Evolutionary conservation across 1,140 invertebrate species (phyloP).

Genomic region (Charaxes varanes): DNA sequence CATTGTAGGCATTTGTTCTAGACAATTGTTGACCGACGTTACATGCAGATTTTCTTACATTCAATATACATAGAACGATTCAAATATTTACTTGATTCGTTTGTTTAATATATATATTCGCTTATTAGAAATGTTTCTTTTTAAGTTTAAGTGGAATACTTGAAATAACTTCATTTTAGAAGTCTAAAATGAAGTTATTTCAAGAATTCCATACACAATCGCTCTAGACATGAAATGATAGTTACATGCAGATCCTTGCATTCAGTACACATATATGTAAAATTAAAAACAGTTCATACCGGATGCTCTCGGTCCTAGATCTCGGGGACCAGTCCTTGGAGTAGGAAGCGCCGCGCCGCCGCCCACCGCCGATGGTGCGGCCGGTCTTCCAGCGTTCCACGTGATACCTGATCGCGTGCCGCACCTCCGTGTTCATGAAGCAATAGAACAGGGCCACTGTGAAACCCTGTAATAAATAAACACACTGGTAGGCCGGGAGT

Average conservation of each 20-base stretch:
- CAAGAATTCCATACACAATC: too few relatives aligned
- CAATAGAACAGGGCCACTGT: slow-evolving; percentile 92
- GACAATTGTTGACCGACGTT: too few relatives aligned
- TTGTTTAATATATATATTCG: too few relatives aligned
- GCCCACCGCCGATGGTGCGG: slow-evolving; percentile 76
- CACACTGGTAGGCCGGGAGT: too few relatives aligned
- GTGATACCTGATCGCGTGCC: slow-evolving; percentile 87
- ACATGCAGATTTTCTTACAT: too few relatives aligned
- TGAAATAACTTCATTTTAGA: too few relatives aligned
- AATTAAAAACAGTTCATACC: slow-evolving; percentile 12
- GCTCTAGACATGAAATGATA: not conserved
- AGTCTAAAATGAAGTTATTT: too few relatives aligned
- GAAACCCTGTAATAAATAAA: slow-evolving; percentile 79
- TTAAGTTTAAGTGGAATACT: too few relatives aligned
- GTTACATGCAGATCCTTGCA: slow-evolving; percentile 1
- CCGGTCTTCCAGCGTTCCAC: slow-evolving; percentile 85
- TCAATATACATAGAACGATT: too few relatives aligned
- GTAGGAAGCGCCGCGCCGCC: slow-evolving; percentile 77
- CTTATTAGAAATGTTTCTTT: too few relatives aligned
- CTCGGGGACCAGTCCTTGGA: slow-evolving; percentile 86
- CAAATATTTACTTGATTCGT: too few relatives aligned
- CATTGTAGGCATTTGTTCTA: too few relatives aligned
- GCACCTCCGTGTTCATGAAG: slow-evolving; percentile 94
- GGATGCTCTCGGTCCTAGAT: slow-evolving; percentile 85
- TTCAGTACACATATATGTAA: not conserved